These are phyloP conservation scores for Malurus cyaneus DNA, from an alignment of 2,113 vertebrate species.

Conservation along the genomic window DNA sequence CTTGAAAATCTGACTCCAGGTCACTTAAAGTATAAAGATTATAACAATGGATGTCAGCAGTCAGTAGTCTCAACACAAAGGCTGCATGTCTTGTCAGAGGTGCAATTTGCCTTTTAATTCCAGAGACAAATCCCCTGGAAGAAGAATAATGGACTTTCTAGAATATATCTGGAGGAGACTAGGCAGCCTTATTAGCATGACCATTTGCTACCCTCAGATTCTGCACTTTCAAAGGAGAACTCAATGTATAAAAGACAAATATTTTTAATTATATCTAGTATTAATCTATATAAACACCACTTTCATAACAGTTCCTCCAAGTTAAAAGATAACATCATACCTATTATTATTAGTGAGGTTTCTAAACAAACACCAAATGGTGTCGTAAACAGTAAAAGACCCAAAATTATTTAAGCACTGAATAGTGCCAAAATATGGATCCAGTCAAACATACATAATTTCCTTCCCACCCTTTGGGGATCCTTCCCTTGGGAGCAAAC, in stretches of 20 bases:
- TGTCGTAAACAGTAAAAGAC: neutral
- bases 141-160: neutral
- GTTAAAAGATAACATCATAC: neutral
- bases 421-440: neutral
- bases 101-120: neutral
- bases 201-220: neutral
- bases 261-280: neutral
- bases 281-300: neutral
- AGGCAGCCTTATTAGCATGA: neutral
- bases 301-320: neutral
- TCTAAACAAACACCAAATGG: neutral
- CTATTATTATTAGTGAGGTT: neutral
- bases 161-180: neutral
- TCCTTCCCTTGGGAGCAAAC: neutral
- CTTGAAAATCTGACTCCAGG: constrained; percentile 7
- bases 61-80: neutral
- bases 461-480: neutral
- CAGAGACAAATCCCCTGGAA: neutral
- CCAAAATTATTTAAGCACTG: neutral
- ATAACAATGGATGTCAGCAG: neutral
- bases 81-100: neutral
- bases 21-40: constrained; percentile 20
- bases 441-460: neutral
- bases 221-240: neutral
- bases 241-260: neutral